Conservation (phyloP, 1,140 invertebrate species). For the Oncopeltus fasciatus region DNA sequence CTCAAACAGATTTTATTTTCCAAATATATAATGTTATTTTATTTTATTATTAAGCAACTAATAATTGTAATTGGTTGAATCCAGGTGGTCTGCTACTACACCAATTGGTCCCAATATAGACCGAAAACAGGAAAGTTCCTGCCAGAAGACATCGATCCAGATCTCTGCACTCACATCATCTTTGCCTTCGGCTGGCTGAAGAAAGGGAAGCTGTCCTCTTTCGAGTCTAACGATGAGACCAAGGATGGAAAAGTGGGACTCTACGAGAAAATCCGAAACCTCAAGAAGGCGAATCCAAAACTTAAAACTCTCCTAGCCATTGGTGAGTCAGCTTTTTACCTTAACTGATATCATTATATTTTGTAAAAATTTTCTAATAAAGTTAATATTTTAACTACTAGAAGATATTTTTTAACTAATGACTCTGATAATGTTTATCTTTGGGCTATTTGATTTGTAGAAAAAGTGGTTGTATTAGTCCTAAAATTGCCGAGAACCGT, state of each 20-base stretch:
- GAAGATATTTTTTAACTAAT: too few relatives aligned
- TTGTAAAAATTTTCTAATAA: too few relatives aligned
- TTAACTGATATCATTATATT: too few relatives aligned
- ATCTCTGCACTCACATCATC: conserved; percentile 89
- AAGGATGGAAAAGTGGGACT: conserved; percentile 81
- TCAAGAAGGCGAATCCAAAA: conserved; percentile 80
- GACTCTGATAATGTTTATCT: too few relatives aligned
- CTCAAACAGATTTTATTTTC: too few relatives aligned
- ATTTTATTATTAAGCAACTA: too few relatives aligned
- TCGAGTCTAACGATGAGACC: conserved; percentile 83
- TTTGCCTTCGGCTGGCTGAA: conserved; percentile 95
- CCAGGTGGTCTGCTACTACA: conserved; percentile 86
- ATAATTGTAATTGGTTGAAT: conserved; percentile 21
- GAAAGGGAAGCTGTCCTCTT: conserved; percentile 80
- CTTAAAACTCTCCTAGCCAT: conserved; percentile 78
- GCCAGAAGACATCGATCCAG: conserved; percentile 88
- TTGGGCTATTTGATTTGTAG: too few relatives aligned
- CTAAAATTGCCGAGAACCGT: too few relatives aligned
- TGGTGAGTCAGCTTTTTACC: too few relatives aligned
- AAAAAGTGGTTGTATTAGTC: too few relatives aligned
- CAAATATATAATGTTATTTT: too few relatives aligned
- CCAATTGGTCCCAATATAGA: conserved; percentile 94
- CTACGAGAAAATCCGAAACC: conserved; percentile 65
- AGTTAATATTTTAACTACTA: too few relatives aligned
- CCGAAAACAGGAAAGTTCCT: conserved; percentile 82